Evolutionary conservation across 2,113 vertebrate genomes (phyloP).

Genomic region (Perccottus glenii): DNA sequence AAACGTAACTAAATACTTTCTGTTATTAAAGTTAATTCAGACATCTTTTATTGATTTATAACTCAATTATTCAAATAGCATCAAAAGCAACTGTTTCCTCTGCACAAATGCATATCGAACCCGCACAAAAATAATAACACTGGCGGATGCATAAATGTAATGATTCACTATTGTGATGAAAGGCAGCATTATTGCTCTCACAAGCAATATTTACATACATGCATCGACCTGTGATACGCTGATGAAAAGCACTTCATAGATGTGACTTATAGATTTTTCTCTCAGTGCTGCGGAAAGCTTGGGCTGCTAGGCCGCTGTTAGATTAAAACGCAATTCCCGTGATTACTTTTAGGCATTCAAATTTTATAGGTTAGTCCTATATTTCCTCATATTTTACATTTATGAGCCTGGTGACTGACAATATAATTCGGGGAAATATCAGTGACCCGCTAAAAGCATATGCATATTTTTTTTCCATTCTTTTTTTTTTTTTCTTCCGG

Average conservation of each 20-base stretch:
- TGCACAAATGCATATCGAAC: slow-evolving; percentile 34
- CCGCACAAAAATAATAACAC: slow-evolving; percentile 39
- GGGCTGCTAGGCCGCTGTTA: slow-evolving; percentile 48
- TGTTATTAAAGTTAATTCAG: neutral
- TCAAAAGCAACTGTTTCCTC: slow-evolving; percentile 36
- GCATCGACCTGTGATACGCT: slow-evolving; percentile 69
- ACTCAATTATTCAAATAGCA: slow-evolving; percentile 21
- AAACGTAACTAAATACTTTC: neutral
- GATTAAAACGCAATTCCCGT: slow-evolving; percentile 68
- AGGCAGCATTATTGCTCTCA: slow-evolving; percentile 72
- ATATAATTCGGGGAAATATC: slow-evolving; percentile 54
- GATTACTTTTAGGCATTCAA: slow-evolving; percentile 70
- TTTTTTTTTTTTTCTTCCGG: slow-evolving; percentile 60
- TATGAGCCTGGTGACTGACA: slow-evolving; percentile 55
- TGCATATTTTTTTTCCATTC: slow-evolving; percentile 44
- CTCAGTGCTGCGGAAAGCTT: slow-evolving; percentile 45
- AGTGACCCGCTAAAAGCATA: slow-evolving; percentile 55
- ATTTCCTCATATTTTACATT: slow-evolving; percentile 63
- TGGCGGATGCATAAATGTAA: slow-evolving; percentile 51
- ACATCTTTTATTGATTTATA: slow-evolving; percentile 11
- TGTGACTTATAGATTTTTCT: slow-evolving; percentile 75
- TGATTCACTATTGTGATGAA: slow-evolving; percentile 66
- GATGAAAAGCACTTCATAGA: slow-evolving; percentile 75
- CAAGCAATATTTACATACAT: slow-evolving; percentile 76
- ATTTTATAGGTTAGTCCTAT: slow-evolving; percentile 22